phyloP scores from a whole-genome alignment of 1,140 invertebrate genomes.

The Maconellicoccus hirsutus region DNA sequence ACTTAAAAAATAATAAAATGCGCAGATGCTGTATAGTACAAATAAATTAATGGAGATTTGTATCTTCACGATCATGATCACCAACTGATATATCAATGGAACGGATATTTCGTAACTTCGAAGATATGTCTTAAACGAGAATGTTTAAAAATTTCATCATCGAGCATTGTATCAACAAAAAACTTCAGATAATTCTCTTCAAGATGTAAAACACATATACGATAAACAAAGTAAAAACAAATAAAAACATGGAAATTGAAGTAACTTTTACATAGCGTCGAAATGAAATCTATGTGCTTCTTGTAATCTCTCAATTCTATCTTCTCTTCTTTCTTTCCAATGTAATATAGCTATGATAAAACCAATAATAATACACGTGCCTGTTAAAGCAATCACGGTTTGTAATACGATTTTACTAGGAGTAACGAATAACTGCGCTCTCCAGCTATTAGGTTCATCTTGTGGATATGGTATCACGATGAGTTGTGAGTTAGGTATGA shows the following conservation, averaged over 20 bases:
- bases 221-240: not conserved
- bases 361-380: constrained; percentile 73
- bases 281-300: constrained; percentile 80
- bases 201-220: not conserved
- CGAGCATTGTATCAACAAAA: too few relatives aligned
- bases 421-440: constrained; percentile 87
- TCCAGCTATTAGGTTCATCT: constrained; percentile 68
- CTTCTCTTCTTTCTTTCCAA: constrained; percentile 85
- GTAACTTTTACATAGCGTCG: constrained; percentile 63
- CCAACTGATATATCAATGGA: too few relatives aligned
- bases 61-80: too few relatives aligned
- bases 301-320: constrained; percentile 76
- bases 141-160: too few relatives aligned
- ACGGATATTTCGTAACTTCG: too few relatives aligned
- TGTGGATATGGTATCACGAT: constrained; percentile 84
- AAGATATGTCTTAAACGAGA: too few relatives aligned
- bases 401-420: constrained; percentile 86
- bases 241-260: not conserved
- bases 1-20: too few relatives aligned
- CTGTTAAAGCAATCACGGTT: constrained; percentile 78
- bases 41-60: too few relatives aligned
- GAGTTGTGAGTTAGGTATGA: constrained; percentile 96
- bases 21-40: too few relatives aligned
- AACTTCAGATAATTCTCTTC: too few relatives aligned
- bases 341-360: constrained; percentile 77